Conservation (phyloP, 2,888 invertebrate genomes). For the Calephelis perditalis region DNA sequence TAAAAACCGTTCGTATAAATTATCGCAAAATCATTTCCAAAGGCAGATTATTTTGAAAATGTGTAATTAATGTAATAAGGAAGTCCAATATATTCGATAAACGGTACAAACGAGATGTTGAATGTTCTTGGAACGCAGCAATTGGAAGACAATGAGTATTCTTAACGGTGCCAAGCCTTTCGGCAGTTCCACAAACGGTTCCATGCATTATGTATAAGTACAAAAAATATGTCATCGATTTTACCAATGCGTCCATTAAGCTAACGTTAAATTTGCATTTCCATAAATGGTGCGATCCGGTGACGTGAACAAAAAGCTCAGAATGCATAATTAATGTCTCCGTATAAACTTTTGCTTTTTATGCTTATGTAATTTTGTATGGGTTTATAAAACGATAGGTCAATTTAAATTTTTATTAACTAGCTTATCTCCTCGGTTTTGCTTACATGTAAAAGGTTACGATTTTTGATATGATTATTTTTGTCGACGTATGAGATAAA, state of each 20-base stretch:
- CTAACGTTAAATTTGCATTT: slow-evolving; percentile 8
- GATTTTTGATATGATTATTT: no score
- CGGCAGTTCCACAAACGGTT: slow-evolving; percentile 37
- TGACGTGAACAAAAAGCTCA: slow-evolving; percentile 4
- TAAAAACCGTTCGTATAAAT: slow-evolving; percentile 18
- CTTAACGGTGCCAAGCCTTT: slow-evolving; percentile 57
- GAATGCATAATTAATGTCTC: slow-evolving; percentile 8
- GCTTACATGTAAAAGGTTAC: no score
- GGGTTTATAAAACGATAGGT: background rate
- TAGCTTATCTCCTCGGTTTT: no score
- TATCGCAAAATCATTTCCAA: slow-evolving; percentile 26
- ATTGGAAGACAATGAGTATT: slow-evolving; percentile 66
- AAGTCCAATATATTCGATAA: slow-evolving; percentile 54
- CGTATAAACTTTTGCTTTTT: slow-evolving; percentile 13
- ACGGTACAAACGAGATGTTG: slow-evolving; percentile 69
- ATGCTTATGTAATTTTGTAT: slow-evolving; percentile 4
- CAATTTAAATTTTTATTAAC: no score
- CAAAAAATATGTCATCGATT: slow-evolving; percentile 34
- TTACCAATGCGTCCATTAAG: slow-evolving; percentile 13
- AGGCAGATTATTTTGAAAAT: slow-evolving; percentile 40
- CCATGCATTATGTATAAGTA: slow-evolving; percentile 55
- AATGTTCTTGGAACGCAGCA: slow-evolving; percentile 66
- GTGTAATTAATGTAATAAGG: slow-evolving; percentile 64
- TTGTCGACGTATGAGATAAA: no score
- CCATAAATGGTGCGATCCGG: background rate